These are phyloP conservation scores for Loripinus fragilis DNA, from an alignment of 2,888 invertebrate genomes.

Conservation along the genomic window DNA sequence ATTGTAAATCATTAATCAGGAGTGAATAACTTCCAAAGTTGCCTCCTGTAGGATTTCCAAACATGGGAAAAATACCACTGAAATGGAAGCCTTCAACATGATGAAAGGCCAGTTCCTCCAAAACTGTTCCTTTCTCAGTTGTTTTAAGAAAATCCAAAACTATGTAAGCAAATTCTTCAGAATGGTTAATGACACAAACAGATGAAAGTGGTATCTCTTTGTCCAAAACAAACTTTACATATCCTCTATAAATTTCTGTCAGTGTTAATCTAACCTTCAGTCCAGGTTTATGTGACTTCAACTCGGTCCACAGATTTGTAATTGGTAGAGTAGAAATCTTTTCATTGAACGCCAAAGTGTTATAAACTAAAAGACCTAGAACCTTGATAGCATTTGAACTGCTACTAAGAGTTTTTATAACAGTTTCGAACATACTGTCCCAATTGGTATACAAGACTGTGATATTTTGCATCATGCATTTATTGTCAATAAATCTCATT, in stretches of 20 bases:
- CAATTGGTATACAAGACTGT: not conserved
- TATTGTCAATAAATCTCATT: not conserved
- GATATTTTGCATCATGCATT: not conserved
- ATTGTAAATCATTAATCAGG: not conserved
- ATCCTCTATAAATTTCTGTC: not conserved
- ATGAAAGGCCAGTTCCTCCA: conserved; percentile 1
- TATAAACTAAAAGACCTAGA: not conserved
- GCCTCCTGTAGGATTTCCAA: not conserved
- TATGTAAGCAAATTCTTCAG: not conserved
- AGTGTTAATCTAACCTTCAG: not conserved
- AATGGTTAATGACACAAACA: not conserved
- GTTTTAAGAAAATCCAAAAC: not conserved
- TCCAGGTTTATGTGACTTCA: not conserved
- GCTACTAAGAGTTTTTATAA: not conserved
- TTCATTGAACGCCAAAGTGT: not conserved
- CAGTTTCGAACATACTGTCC: not conserved
- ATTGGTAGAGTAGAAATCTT: not conserved
- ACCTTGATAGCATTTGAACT: not conserved
- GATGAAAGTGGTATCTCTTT: not conserved
- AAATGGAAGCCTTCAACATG: not conserved
- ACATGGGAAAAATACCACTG: not conserved
- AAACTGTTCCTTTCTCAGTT: not conserved
- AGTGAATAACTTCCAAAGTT: not conserved
- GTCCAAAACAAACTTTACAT: not conserved
- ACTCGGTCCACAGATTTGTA: not conserved